Evolutionary conservation across 2,113 vertebrate genomes (phyloP).

Genomic region (Laticauda laticaudata): DNA sequence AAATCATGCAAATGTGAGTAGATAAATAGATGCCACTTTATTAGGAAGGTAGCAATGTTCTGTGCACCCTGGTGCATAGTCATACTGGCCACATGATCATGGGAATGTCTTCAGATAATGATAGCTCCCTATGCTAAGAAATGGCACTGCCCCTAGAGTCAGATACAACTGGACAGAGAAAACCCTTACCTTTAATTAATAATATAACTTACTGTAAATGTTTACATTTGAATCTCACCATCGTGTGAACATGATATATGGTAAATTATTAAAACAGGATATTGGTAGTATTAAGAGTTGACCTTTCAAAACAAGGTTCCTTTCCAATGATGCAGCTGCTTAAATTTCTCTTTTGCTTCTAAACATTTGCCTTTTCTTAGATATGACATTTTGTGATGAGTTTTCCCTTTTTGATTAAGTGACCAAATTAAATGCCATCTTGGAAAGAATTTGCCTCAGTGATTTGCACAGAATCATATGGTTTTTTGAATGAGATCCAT

Average conservation of each 20-base stretch:
- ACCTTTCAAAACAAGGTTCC: slow-evolving; percentile 46
- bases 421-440: slow-evolving; percentile 43
- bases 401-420: slow-evolving; percentile 48
- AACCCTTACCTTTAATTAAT: too few species aligned
- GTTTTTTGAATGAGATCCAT: slow-evolving; percentile 46
- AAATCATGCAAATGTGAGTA: not conserved
- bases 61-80: not conserved
- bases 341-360: slow-evolving; percentile 40
- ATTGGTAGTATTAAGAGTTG: not conserved
- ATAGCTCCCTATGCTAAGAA: not conserved
- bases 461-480: slow-evolving; percentile 52
- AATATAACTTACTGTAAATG: not conserved
- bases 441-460: slow-evolving; percentile 44
- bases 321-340: slow-evolving; percentile 25
- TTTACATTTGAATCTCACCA: not conserved
- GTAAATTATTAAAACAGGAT: not conserved
- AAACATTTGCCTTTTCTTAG: slow-evolving; percentile 30
- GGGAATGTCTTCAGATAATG: not conserved
- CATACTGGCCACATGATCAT: not conserved
- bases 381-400: slow-evolving; percentile 19
- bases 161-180: too few species aligned
- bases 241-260: not conserved
- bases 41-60: not conserved
- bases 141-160: not conserved
- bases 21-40: not conserved